Base-by-base conservation (phyloP, 2,113 vertebrate genomes). In the Shinisaurus crocodilurus region DNA sequence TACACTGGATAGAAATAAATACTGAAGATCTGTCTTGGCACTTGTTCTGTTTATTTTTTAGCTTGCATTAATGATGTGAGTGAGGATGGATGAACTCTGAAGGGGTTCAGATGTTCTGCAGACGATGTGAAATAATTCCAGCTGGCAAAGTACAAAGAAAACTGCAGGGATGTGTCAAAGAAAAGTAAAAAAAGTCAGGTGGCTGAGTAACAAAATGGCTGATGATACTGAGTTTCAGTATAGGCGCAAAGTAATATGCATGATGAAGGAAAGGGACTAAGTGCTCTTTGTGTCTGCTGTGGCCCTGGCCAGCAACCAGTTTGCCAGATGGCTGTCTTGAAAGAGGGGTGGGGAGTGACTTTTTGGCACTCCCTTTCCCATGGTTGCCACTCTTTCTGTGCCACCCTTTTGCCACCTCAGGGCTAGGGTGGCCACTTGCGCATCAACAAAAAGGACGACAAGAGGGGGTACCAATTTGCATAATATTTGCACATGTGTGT, bases 31-130 rank as follows among this genome's bases (percentile, higher is more conserved):
- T 86, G 63, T 54, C 34, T 32, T 54, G 45, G 74, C 63, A 40
- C 27, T 86, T 80, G 25, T 67, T 79, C 87, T n/a, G 74, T 86
- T 90, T 90, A 80, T 63, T 69, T 90, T 63, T 86, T 57, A 90
- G 54, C 74, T 70, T 90, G 45, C 45, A 70, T 90, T 90, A 80
- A 80, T 70, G 48, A 80, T 85, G 83, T 85, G 75, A 90, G 15
- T 57, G n/a, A 90, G 16, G 25, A 77, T 70, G 29, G 45, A 80
- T 43, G 27, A 75, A 57, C 75, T 80, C 18, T 43, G 72, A 80
- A 57, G n/a, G 25, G 40, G 16, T n/a, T 54, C 74, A 70, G 60
- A 45, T 86, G 48, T 89, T 90, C 15, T 90, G 34, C 75, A 85
- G 45, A 18, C n/a, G 27, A 32, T 43, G 75, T 65, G 86, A 25